phyloP scores from a whole-genome alignment of 2,797 vertebrate genomes.

The Malurus leucopterus region DNA sequence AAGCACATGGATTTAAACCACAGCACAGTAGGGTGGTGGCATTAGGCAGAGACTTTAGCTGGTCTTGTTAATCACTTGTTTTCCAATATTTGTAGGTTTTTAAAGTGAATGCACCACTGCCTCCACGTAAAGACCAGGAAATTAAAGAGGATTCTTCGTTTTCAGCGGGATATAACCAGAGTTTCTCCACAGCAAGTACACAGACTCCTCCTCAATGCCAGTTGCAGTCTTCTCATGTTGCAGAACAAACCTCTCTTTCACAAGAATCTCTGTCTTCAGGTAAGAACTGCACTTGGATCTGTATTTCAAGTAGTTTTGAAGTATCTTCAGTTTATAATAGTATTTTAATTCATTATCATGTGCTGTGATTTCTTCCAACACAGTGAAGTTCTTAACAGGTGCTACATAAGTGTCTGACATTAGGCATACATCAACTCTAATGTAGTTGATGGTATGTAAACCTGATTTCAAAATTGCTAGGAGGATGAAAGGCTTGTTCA shows the following conservation, averaged over 20 bases:
- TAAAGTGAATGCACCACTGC: conserved; percentile 79
- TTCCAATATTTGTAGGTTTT: conserved; percentile 78
- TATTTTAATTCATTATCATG: background rate
- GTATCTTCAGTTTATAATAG: background rate
- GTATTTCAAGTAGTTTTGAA: background rate
- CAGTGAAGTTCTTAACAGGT: background rate
- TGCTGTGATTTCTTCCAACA: background rate
- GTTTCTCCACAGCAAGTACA: conserved; percentile 85
- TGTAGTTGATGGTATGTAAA: background rate
- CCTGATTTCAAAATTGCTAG: background rate
- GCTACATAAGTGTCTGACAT: background rate
- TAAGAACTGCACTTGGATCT: conserved; percentile 26
- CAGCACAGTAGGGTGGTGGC: background rate
- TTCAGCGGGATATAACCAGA: conserved; percentile 73
- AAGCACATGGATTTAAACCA: background rate
- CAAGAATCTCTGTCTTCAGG: conserved; percentile 75
- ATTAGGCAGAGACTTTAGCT: background rate
- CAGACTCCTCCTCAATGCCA: conserved; percentile 90
- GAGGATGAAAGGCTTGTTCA: background rate
- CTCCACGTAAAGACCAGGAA: conserved; percentile 80
- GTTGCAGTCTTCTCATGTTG: conserved; percentile 59
- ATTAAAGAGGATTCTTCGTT: conserved; percentile 73
- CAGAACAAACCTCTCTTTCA: conserved; percentile 75
- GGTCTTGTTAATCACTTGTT: background rate
- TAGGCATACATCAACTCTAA: background rate